Base-by-base conservation (phyloP, 2,888 invertebrate genomes). In the Eudasyphora cyanicolor region DNA sequence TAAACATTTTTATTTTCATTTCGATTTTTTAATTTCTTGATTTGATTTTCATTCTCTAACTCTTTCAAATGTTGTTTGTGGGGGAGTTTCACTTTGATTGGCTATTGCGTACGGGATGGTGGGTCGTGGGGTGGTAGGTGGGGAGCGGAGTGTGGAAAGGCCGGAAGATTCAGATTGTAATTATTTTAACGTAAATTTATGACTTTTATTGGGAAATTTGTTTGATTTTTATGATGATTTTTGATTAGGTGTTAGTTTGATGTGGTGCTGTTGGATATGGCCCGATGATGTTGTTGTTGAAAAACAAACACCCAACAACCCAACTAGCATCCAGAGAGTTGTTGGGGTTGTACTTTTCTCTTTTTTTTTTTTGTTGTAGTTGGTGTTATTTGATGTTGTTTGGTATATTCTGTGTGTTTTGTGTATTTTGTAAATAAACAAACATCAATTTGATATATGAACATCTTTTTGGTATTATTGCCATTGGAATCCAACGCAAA, bases 191-290 rank as follows among this genome's bases (percentile, higher is more conserved):
- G 38, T 79, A 19, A 82, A 76, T 82, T 82, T 82, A 82, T 73
- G 73, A 79, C 79, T 82, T 79, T 79, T 73, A 79, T 82, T 82
- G 54, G 73, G 76, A 79, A 79, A 82, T 69, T 79, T 82, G 76
- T 79, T 79, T 82, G 74, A 82, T 57, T 82, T 82, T 82, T 73
- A 82, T 79, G 76, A 79, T 79, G 76, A 79, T 57, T 82, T 82
- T 79, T 79, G 75, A 82, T 82, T 75, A 82, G 82, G 71, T 82
- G 82, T 71, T 76, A 79, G 78, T 67, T 64, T 75, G 76, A 79
- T 82, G 73, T 60, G 79, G 73, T 76, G 67, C 21, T 67, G 51
- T 45, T 73, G 64, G 71, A 74, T 60, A 49, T 70, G n/a, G n/a
- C n/a, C n/a, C n/a, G n/a, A n/a, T n/a, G n/a, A n/a, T n/a, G n/a